Evolutionary conservation across 2,113 vertebrate species (phyloP).

Genomic region (Hemichromis elongatus): DNA sequence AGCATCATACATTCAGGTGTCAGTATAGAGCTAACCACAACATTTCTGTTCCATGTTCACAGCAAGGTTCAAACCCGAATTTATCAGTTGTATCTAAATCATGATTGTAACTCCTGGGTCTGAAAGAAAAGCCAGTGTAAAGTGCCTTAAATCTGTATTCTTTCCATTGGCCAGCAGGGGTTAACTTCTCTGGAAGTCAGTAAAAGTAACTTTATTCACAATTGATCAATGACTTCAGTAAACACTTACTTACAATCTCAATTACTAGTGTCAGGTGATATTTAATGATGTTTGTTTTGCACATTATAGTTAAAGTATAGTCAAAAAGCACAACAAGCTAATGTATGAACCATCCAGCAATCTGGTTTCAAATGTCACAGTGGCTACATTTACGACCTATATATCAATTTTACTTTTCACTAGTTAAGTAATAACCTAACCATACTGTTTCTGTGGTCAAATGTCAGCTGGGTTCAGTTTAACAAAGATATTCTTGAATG

Average conservation of each 20-base stretch:
- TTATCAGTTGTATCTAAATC: not conserved
- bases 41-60: not conserved
- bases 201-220: not conserved
- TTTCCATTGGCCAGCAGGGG: not conserved
- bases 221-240: not conserved
- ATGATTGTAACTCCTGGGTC: not conserved
- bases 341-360: not conserved
- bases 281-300: not conserved
- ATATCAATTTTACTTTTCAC: not conserved
- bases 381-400: accelerated
- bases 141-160: not conserved
- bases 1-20: accelerated
- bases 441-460: not conserved
- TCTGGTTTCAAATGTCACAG: not conserved
- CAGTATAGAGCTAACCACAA: not conserved
- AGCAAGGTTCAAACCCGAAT: not conserved
- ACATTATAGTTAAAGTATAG: not conserved
- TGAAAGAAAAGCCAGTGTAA: accelerated
- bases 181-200: accelerated
- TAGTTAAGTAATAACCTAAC: not conserved
- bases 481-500: not conserved
- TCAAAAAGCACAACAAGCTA: not conserved
- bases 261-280: not conserved
- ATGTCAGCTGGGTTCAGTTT: not conserved
- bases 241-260: not conserved